Base-by-base conservation (phyloP, 2,797 vertebrate genomes). In the Platyrinchus mystaceus region DNA sequence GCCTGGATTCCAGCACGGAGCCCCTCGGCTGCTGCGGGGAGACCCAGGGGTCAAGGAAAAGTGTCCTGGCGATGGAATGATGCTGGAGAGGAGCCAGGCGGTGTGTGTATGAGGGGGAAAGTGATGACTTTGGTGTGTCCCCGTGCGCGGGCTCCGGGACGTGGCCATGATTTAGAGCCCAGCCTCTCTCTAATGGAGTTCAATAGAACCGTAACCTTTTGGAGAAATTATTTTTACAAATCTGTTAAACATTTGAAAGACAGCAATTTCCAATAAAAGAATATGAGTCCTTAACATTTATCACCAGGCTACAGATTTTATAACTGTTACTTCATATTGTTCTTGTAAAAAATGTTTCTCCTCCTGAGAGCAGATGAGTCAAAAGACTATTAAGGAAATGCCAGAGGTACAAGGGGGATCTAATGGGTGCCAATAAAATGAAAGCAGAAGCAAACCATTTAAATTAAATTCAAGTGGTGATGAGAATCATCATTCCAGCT, bases 1-100 rank as follows among this genome's bases (percentile, higher is more conserved):
- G 98, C 98, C 98, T 98, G 98, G 97, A 96, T 98, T 98, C 98
- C 97, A 13, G 94, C 95, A 67, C 74, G 47, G 75, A 62, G 68
- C 95, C 97, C 93, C 92, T 96, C 32, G 23, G 91, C 88, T 44
- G 90, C 46, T 30, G 91, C 32, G 47, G 93, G 73, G 97, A 96
- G 95, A 96, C 96, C 94, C 9, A 14, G 15, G 82, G 97, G 97
- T 97, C 97, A 97, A 95, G 95, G 95, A 49, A 49, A 96, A 96
- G 76, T 76, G 96, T 96, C 94, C 95, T 82, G 97, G 92, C 82
- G 67, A 96, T 92, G 95, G 97, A 95, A 89, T 27, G 84, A 53
- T 37, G 59, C 62, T 96, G 94, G 94, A 93, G 86, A 79, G 74
- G 85, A 91, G 95, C 96, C 93, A 85, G 88, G 75, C 5, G 4